phyloP scores from a whole-genome alignment of 2,113 vertebrate species.

The Gadus chalcogrammus region DNA sequence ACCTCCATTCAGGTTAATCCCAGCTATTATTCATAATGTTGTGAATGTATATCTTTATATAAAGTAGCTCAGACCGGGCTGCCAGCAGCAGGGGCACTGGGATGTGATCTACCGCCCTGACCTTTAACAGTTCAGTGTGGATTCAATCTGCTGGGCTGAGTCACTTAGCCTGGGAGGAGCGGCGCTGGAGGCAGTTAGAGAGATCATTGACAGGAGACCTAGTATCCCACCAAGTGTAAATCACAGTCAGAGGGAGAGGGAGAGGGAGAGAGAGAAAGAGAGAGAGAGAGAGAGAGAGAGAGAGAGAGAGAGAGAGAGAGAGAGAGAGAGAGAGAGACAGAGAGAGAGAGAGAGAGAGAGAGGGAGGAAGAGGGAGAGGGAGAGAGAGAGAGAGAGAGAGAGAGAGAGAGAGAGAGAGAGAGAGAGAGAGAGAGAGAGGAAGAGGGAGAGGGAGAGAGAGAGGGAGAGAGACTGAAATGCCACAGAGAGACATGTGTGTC shows the following conservation, averaged over 20 bases:
- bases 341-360: not conserved
- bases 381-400: not conserved
- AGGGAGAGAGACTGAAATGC: too few species aligned
- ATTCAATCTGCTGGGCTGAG: constrained; percentile 36
- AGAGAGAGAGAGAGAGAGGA: not conserved
- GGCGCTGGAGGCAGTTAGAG: constrained; percentile 24
- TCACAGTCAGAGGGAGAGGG: constrained; percentile 19
- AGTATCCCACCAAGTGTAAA: constrained; percentile 41
- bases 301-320: constrained; percentile 6
- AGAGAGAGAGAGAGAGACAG: not conserved
- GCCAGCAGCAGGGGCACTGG: not conserved
- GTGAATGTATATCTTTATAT: too few species aligned
- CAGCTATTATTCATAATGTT: too few species aligned
- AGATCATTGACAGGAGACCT: constrained; percentile 20
- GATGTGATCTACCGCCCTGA: constrained; percentile 28
- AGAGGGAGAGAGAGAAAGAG: not conserved
- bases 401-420: not conserved
- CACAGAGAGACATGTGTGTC: not conserved
- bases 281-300: not conserved
- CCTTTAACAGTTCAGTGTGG: constrained; percentile 36
- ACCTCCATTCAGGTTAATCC: too few species aligned
- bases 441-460: not conserved
- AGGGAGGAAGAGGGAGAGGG: not conserved
- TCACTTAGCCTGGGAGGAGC: constrained; percentile 33
- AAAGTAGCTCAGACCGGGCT: too few species aligned